phyloP scores from a whole-genome alignment of 2,888 invertebrate genomes.

The Allacma fusca region DNA sequence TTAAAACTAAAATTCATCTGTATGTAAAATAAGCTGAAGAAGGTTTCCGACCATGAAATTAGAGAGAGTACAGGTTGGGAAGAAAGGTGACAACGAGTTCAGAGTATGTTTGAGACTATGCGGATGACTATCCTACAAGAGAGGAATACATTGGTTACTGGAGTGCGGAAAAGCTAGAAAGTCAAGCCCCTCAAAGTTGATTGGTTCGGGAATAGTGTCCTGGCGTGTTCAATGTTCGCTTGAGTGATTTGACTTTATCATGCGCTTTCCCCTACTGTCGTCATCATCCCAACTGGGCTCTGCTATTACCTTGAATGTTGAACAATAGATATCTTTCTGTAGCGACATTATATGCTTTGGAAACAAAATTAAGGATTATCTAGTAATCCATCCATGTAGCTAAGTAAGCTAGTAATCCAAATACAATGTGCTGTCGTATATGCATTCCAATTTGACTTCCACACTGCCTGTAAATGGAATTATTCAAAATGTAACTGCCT shows the following conservation, averaged over 20 bases:
- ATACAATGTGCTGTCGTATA: too few relatives aligned
- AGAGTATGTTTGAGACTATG: neutral
- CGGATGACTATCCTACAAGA: conserved; percentile 12
- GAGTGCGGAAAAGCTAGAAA: conserved; percentile 33
- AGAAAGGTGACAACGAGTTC: too few relatives aligned
- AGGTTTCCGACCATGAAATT: neutral
- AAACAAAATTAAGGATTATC: too few relatives aligned
- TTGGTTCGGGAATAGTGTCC: conserved; percentile 35
- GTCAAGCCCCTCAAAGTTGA: conserved; percentile 43
- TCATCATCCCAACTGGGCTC: neutral
- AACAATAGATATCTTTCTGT: too few relatives aligned
- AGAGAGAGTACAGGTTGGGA: too few relatives aligned
- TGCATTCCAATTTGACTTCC: too few relatives aligned
- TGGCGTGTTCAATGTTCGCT: neutral
- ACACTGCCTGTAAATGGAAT: too few relatives aligned
- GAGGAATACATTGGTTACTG: conserved; percentile 19
- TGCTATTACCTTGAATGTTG: neutral
- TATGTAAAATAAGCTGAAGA: neutral
- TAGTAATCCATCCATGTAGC: too few relatives aligned
- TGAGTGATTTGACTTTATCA: conserved; percentile 22
- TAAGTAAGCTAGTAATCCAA: too few relatives aligned
- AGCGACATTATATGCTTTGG: too few relatives aligned
- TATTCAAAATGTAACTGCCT: too few relatives aligned
- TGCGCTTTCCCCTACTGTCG: neutral
- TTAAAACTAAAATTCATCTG: neutral